Evolutionary conservation across 2,888 invertebrate genomes (phyloP), one percentile per base, ranked within the genome.

Genomic region (Willowsia nigromaculata): DNA sequence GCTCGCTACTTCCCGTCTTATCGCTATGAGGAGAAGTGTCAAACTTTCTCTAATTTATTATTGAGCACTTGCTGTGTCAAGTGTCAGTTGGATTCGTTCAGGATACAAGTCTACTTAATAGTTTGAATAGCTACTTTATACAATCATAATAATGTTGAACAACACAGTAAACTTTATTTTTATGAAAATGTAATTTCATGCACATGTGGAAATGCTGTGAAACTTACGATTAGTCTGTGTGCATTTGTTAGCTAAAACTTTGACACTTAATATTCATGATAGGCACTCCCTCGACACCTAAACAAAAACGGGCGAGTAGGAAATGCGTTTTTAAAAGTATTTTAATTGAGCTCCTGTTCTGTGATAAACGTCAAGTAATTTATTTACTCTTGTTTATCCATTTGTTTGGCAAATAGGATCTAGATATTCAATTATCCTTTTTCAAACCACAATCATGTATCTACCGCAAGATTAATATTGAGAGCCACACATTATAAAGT

Each of bases 11-110:
- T 15, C 68, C 68, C 22, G 50, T 74, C 27, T 76, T 76, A 76
- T 76, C 50, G n/a, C 30, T 15, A 47, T 27, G 13, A 47, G 30
- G 1, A 37, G 15, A 50, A 76, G 30, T 76, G 76, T 50, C 30
- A 30, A 76, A 76, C 76, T 76, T 76, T 76, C 76, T 53, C 76
- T 76, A 30, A 76, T 37, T 68, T 9, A 68, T 59, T 59, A 59
- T 25, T 62, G 62, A 62, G n/a, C 62, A 62, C 62, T 62, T 62
- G 62, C 62, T 62, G 62, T 25, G 59, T n/a, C 13, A 9, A n/a
- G n/a, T n/a, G 40, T 40, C 3, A n/a, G 50, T 50, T 56, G 56
- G 50, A 62, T 59, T 15, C 33, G 25, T 18, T 56, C 1, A 71
- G 15, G 71, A 43, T 30, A 62, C 30, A 27, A 62, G 30, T 62